Percentiles rank a stretch among this genome's conserved stretches.
Conservation (phyloP, 2,888 invertebrate genomes). For the Drosophila parthenogenetica region DNA sequence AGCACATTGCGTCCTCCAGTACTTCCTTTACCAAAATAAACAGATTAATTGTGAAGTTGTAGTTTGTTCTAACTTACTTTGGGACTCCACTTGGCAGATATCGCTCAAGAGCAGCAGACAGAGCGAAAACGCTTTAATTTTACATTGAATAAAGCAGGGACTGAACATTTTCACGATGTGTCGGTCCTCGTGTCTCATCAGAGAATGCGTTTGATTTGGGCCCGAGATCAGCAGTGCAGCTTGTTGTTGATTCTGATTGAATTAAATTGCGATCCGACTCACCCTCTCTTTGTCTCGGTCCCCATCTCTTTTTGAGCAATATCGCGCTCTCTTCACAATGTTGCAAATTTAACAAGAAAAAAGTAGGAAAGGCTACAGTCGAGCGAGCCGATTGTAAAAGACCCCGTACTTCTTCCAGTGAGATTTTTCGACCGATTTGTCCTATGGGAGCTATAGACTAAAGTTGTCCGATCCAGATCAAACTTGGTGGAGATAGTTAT, state of each 20-base stretch:
- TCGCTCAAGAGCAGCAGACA: constrained; percentile 54
- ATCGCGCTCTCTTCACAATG: constrained; percentile 61
- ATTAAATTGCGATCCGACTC: constrained; percentile 53
- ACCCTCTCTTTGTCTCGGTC: constrained; percentile 10
- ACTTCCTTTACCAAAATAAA: constrained; percentile 72
- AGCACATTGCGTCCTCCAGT: constrained; percentile 83
- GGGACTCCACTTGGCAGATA: constrained; percentile 56
- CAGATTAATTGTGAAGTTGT: background rate
- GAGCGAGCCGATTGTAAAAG: too few relatives aligned
- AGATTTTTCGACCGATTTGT: too few relatives aligned
- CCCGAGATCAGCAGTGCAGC: constrained; percentile 16
- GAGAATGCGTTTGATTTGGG: constrained; percentile 57
- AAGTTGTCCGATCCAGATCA: too few relatives aligned
- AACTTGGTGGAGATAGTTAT: too few relatives aligned
- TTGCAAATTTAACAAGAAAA: constrained; percentile 38
- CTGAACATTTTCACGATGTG: constrained; percentile 47
- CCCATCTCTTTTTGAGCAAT: constrained; percentile 5
- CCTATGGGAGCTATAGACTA: too few relatives aligned
- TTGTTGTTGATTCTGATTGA: constrained; percentile 62
- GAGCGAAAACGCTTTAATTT: constrained; percentile 54
- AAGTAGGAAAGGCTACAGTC: background rate
- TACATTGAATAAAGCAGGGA: constrained; percentile 44
- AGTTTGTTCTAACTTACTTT: constrained; percentile 61
- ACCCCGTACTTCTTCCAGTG: too few relatives aligned
- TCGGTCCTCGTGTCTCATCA: constrained; percentile 46